Base-by-base conservation (phyloP, 1,140 invertebrate species). In the Drosophila watanabei region DNA sequence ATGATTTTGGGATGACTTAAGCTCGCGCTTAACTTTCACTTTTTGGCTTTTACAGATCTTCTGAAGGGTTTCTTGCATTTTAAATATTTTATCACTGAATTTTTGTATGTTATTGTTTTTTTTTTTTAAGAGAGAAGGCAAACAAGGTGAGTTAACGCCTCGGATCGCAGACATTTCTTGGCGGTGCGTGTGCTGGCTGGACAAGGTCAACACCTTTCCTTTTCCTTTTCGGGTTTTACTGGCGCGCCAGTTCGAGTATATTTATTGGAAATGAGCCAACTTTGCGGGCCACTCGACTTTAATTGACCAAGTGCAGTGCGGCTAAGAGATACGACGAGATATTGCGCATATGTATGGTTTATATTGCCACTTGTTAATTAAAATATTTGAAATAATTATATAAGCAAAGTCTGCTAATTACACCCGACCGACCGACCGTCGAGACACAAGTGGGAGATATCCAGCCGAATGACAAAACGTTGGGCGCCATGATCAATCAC, bases 141-240 rank as follows among this genome's bases (percentile, higher is more conserved):
- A 88, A 76, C 85, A 62, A 28, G 46, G 65, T 62, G 63, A 81
- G 73, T 80, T 62, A 75, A 62, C 32, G 48, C 79, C 82, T 66
- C 64, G 59, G 57, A 62, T 66, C 81, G 71, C 79, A 82, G 82
- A 61, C 52, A 69, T 65, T 66, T 64, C 45, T 60, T 73, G 64
- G 60, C 43, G 61, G 20, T 87, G 83, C 80, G 84, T 84, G 81
- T 82, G 75, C 30, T 61, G 73, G 75, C 24, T n/a, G 13, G 45
- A 78, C 89, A 91, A 91, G 89, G 89, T 92, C 80, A 89, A 92
- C 89, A 83, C 89, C 89, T 92, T 92, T 92, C 89, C 89, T 85
- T 57, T 91, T 75, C 69, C 71, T 73, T 73, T 73, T 73, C 57
- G 69, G 71, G 71, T 45, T 73, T 48, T 49, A 46, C 43, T 28